Conservation (phyloP, 2,113 vertebrate genomes). For the Nannobrachium achirus region DNA sequence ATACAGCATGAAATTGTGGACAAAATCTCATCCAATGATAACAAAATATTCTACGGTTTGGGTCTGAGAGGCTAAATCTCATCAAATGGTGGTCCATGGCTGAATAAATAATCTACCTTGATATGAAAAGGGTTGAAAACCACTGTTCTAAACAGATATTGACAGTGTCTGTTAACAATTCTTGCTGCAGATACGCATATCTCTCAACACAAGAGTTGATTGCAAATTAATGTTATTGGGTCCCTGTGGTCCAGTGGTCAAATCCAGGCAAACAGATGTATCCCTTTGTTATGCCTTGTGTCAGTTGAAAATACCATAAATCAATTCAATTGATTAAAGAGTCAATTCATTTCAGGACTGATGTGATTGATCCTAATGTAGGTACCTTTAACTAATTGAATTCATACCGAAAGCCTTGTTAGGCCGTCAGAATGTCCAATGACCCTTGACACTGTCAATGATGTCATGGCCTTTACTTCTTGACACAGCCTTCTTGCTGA, state of each 20-base stretch:
- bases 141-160: too few species aligned
- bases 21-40: too few species aligned
- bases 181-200: too few species aligned
- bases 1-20: too few species aligned
- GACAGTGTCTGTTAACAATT: too few species aligned
- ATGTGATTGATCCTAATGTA: conserved; percentile 28
- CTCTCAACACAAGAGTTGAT: not conserved
- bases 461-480: not conserved
- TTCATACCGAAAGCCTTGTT: conserved; percentile 18
- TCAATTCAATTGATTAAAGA: conserved; percentile 28
- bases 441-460: conserved; percentile 47
- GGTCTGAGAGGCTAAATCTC: too few species aligned
- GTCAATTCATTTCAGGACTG: conserved; percentile 17
- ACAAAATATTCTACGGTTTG: too few species aligned
- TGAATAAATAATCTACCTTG: too few species aligned
- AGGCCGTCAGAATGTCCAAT: not conserved
- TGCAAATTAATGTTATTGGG: not conserved
- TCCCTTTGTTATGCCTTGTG: not conserved
- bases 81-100: too few species aligned
- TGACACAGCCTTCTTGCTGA: not conserved
- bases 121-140: too few species aligned
- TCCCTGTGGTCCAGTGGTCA: not conserved
- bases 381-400: conserved; percentile 48
- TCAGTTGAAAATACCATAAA: conserved; percentile 10
- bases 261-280: conserved; percentile 17